A percentile compares a stretch with the other conserved stretches of the same genome.
Evolutionary conservation across 92 coral and sea anemone genomes (phyloP).

Genomic region (Virgularia gustaviana): DNA sequence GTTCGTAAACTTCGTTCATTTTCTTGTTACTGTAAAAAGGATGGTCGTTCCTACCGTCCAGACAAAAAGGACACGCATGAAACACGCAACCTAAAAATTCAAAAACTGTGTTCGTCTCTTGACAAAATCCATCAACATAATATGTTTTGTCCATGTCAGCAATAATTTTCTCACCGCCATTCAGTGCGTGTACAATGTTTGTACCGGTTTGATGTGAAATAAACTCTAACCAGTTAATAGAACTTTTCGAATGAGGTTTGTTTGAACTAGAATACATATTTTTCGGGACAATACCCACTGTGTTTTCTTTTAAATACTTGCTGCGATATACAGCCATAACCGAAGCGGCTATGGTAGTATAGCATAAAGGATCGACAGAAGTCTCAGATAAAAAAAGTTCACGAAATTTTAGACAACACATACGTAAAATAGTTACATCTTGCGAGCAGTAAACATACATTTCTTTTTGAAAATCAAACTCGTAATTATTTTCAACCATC

Average conservation of each 20-base stretch:
- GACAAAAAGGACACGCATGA: slow-evolving; percentile 36
- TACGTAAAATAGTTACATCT: slow-evolving; percentile 41
- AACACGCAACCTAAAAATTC: slow-evolving; percentile 44
- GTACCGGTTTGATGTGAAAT: slow-evolving; percentile 9
- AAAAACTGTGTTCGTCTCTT: slow-evolving; percentile 38
- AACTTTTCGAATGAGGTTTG: slow-evolving; percentile 29
- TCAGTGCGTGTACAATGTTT: slow-evolving; percentile 33
- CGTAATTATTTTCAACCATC: too few relatives aligned
- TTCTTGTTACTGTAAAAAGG: slow-evolving; percentile 11
- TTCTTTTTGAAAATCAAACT: not conserved
- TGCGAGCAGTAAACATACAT: slow-evolving; percentile 44
- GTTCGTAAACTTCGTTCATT: slow-evolving; percentile 19
- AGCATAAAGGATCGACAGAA: slow-evolving; percentile 31
- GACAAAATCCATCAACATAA: slow-evolving; percentile 48
- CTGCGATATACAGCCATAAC: slow-evolving; percentile 40
- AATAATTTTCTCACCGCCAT: slow-evolving; percentile 23
- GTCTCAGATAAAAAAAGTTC: not conserved
- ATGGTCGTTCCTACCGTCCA: slow-evolving; percentile 1
- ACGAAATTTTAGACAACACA: too few relatives aligned
- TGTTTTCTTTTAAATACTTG: too few relatives aligned
- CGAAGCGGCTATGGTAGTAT: slow-evolving; percentile 45
- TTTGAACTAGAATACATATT: slow-evolving; percentile 25
- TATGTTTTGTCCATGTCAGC: slow-evolving; percentile 35
- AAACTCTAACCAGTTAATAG: slow-evolving; percentile 46
- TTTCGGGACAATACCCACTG: slow-evolving; percentile 42